Evolutionary conservation across 2,113 vertebrate genomes (phyloP).

Genomic region (Xyrauchen texanus): DNA sequence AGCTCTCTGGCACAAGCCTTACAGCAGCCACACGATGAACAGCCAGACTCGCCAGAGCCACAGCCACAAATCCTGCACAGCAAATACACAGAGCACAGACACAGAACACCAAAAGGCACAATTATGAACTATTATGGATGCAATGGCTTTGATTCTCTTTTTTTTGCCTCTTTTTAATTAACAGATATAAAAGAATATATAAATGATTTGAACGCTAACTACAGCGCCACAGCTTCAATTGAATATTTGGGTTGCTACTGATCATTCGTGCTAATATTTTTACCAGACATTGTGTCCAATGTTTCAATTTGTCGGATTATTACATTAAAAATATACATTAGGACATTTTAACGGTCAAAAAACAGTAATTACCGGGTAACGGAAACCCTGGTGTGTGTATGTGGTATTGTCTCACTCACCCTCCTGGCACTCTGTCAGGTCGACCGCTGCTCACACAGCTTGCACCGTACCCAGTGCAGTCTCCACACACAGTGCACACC

Average conservation of each 20-base stretch:
- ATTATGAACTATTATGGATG: neutral
- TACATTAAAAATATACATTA: no score
- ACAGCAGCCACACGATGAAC: slow-evolving; percentile 94
- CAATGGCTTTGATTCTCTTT: no score
- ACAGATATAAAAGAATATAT: no score
- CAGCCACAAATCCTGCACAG: slow-evolving; percentile 91
- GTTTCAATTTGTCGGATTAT: no score
- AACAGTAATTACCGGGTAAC: no score
- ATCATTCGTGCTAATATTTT: no score
- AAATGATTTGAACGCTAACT: no score
- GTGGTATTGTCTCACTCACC: slow-evolving; percentile 74
- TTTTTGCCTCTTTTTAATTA: no score
- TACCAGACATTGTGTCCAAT: no score
- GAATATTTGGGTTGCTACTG: no score
- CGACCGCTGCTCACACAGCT: slow-evolving; percentile 97
- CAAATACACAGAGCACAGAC: slow-evolving; percentile 6
- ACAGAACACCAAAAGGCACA: neutral
- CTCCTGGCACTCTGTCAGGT: slow-evolving; percentile 94
- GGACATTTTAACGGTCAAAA: no score
- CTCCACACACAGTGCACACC: slow-evolving; percentile 98
- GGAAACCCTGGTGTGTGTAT: neutral
- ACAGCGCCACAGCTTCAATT: no score
- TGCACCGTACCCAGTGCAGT: slow-evolving; percentile 96
- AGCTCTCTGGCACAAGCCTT: slow-evolving; percentile 97
- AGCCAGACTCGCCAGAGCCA: slow-evolving; percentile 97